Conservation (phyloP, 2,113 vertebrate species). For the Nothoprocta pentlandii region DNA sequence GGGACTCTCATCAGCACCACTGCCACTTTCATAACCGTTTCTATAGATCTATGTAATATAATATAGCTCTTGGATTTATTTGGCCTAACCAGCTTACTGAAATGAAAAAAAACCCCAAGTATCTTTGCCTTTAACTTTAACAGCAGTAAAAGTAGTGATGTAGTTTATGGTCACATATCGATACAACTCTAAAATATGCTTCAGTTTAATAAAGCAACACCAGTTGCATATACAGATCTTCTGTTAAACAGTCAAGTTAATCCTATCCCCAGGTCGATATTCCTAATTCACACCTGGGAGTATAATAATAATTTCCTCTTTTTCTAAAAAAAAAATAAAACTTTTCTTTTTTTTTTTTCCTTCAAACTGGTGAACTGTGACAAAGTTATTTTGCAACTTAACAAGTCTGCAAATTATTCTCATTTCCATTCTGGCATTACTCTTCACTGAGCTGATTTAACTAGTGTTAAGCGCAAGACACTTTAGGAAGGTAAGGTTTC, state of each 20-base stretch:
- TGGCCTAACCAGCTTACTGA: not conserved
- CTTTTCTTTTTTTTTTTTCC: not conserved
- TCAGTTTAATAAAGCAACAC: not conserved
- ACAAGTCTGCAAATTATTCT: conserved; percentile 58
- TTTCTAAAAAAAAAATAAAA: no score
- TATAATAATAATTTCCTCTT: not conserved
- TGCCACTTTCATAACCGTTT: not conserved
- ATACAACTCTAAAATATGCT: not conserved
- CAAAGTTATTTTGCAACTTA: conserved; percentile 40
- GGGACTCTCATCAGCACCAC: not conserved
- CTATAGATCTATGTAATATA: not conserved
- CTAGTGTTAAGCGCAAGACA: conserved; percentile 20
- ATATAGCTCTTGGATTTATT: not conserved
- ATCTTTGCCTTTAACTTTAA: not conserved
- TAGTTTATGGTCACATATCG: not conserved
- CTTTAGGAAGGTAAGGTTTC: conserved; percentile 37
- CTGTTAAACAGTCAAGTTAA: not conserved
- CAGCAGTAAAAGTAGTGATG: not conserved
- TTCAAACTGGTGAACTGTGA: not conserved
- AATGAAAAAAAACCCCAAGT: not conserved
- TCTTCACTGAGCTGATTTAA: conserved; percentile 20
- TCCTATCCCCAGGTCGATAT: not conserved
- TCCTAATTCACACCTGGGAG: not conserved
- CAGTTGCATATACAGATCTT: not conserved
- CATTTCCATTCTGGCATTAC: conserved; percentile 33